Evolutionary conservation across 2,113 vertebrate species (phyloP).

Genomic region (Mellivora capensis): DNA sequence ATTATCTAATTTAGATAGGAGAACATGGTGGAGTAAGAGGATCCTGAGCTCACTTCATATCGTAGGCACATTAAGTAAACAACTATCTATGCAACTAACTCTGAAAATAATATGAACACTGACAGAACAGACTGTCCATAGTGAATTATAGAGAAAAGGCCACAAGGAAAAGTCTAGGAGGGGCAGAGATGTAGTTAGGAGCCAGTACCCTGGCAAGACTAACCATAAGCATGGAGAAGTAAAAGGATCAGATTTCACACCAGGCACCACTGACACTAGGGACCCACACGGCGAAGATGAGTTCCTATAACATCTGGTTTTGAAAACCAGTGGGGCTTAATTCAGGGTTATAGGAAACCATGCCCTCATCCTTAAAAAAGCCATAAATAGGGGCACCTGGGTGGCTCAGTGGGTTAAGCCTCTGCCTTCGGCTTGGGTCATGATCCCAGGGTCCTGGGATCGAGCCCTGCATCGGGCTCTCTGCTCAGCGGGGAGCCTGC

Average conservation of each 20-base stretch:
- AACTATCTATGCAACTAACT: not conserved
- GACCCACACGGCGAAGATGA: not conserved
- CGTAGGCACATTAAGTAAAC: not conserved
- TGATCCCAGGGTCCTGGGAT: no score
- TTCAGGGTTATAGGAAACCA: not conserved
- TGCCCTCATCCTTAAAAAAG: not conserved
- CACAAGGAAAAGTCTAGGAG: not conserved
- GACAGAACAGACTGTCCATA: not conserved
- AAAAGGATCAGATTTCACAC: not conserved
- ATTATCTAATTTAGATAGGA: not conserved
- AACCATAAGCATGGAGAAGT: not conserved
- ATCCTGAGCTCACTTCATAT: not conserved
- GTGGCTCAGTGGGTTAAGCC: no score
- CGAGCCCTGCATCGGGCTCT: no score
- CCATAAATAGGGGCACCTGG: no score
- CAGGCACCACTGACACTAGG: not conserved
- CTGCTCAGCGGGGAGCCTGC: no score
- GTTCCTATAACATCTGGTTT: not conserved
- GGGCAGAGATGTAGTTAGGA: not conserved
- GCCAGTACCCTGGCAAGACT: not conserved
- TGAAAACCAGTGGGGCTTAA: not conserved
- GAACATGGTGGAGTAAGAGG: not conserved
- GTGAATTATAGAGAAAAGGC: not conserved
- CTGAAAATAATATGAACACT: not conserved
- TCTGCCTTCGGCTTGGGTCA: no score